A percentile compares a stretch with the other conserved stretches of the same genome.
Evolutionary conservation across 64 coral and sea anemone genomes (phyloP).

Genomic region (Stichodactyla mertensii): DNA sequence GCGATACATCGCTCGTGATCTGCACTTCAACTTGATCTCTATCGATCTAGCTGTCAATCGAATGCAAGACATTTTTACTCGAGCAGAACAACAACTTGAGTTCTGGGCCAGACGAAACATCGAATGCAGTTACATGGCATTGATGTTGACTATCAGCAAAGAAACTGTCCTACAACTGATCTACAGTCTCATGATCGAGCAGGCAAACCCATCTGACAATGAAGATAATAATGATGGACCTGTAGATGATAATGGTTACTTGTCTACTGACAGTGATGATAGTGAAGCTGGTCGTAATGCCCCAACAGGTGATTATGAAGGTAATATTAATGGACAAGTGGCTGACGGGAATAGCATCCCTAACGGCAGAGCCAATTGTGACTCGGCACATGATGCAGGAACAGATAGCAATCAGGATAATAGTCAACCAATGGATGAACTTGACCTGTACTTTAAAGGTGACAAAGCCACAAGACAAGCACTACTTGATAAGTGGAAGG

Average conservation of each 20-base stretch:
- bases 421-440: not conserved
- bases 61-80: not conserved
- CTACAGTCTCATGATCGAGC: not conserved
- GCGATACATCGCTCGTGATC: not conserved
- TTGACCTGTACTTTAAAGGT: not conserved
- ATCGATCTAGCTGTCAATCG: not conserved
- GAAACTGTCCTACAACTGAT: not conserved
- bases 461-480: too few species aligned
- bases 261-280: not conserved
- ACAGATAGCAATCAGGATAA: not conserved
- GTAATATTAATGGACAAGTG: too few species aligned
- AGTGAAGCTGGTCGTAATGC: not conserved
- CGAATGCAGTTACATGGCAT: not conserved
- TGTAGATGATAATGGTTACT: not conserved
- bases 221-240: not conserved
- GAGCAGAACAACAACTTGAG: not conserved
- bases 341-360: too few species aligned
- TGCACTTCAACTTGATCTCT: constrained; percentile 8
- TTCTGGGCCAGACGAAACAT: not conserved
- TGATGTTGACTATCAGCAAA: not conserved
- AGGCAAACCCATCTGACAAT: not conserved
- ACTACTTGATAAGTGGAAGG: too few species aligned
- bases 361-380: too few species aligned
- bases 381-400: too few species aligned
- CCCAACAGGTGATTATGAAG: too few species aligned